phyloP scores from a whole-genome alignment of 1,140 invertebrate genomes.

The Acromyrmex charruanus region DNA sequence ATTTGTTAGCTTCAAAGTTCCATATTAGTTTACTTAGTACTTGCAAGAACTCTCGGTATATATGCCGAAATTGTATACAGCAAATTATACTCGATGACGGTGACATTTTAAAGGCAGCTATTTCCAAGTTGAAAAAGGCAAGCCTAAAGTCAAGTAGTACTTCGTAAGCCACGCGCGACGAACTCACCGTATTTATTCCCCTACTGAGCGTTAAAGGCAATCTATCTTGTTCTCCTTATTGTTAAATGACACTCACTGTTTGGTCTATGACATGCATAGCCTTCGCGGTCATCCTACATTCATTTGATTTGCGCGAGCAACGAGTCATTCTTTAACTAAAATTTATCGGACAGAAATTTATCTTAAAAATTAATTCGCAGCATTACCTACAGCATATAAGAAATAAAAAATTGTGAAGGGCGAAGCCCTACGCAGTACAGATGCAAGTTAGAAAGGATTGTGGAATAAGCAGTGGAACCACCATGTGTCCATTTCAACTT shows the following conservation, averaged over 20 bases:
- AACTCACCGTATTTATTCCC: slow-evolving; percentile 34
- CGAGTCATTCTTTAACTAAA: not conserved
- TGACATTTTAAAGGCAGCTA: slow-evolving; percentile 43
- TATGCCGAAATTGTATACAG: slow-evolving; percentile 18
- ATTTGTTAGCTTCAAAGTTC: slow-evolving; percentile 38
- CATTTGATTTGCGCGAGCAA: not conserved
- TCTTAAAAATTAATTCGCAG: too few species aligned
- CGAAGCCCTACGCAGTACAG: too few species aligned
- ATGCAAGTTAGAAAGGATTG: too few species aligned
- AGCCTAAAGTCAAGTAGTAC: slow-evolving; percentile 49
- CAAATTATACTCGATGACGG: slow-evolving; percentile 14
- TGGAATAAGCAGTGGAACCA: too few species aligned
- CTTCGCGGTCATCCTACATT: not conserved
- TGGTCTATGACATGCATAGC: slow-evolving; percentile 21
- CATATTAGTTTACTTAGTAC: too few species aligned
- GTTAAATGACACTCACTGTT: slow-evolving; percentile 36
- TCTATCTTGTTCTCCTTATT: slow-evolving; percentile 50
- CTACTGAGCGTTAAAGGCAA: slow-evolving; percentile 34
- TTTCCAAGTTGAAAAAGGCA: not conserved
- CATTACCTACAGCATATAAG: too few species aligned
- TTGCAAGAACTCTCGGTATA: not conserved
- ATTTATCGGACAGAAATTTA: not conserved
- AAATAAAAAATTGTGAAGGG: too few species aligned
- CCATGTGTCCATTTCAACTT: too few species aligned
- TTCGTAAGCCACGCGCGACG: slow-evolving; percentile 36